phyloP scores from a whole-genome alignment of 2,888 invertebrate genomes.

The Melieria crassipennis region DNA sequence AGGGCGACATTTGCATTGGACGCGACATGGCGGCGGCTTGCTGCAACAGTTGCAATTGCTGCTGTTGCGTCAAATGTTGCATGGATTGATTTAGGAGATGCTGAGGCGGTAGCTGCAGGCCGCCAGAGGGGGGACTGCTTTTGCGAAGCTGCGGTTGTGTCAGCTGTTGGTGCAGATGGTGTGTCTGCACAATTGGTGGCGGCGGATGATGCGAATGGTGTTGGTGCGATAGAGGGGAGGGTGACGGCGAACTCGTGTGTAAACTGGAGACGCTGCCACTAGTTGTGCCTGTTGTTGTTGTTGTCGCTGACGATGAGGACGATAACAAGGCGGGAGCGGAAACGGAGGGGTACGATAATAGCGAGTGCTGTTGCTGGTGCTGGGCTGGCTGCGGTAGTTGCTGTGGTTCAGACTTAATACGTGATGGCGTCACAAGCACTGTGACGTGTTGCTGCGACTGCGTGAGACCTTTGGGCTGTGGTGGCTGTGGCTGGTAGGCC shows the following conservation, averaged over 20 bases:
- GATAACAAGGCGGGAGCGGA: conserved; percentile 38
- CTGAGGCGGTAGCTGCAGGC: conserved; percentile 45
- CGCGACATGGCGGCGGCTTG: conserved; percentile 62
- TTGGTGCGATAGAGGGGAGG: conserved; percentile 50
- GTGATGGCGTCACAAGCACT: conserved; percentile 68
- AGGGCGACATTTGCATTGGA: conserved; percentile 55
- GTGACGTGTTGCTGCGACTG: conserved; percentile 65
- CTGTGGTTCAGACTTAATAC: conserved; percentile 63
- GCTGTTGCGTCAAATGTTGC: conserved; percentile 64
- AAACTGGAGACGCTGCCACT: conserved; percentile 30
- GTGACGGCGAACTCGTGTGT: conserved; percentile 49
- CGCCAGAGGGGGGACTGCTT: conserved; percentile 58
- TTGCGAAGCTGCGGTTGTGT: conserved; percentile 59
- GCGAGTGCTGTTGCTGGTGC: conserved; percentile 55
- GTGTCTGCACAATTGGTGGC: conserved; percentile 59
- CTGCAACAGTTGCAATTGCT: conserved; percentile 60
- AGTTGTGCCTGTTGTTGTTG: conserved; percentile 32
- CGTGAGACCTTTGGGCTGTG: conserved; percentile 50
- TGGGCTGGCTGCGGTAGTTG: conserved; percentile 38
- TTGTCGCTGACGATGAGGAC: conserved; percentile 43
- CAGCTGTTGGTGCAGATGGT: conserved; percentile 61
- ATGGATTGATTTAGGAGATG: conserved; percentile 57
- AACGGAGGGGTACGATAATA: conserved; percentile 40
- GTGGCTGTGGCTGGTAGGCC: conserved; percentile 53
- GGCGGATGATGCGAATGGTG: conserved; percentile 58